Percentiles rank a stretch among this genome's conserved stretches.
Conservation (phyloP, 2,888 invertebrate species). For the Elegia similella region DNA sequence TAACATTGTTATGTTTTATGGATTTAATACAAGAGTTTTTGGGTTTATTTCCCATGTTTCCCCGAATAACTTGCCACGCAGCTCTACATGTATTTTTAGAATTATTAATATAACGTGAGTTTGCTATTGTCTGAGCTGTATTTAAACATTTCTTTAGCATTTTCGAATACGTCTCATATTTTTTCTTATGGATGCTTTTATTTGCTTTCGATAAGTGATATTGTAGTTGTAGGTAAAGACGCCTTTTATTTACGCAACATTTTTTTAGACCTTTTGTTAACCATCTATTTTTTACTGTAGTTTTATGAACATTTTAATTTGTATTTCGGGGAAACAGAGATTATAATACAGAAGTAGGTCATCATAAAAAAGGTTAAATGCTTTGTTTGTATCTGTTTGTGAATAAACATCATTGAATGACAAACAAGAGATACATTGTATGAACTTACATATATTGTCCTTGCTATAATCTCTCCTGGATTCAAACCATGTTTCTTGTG, state of each 20-base stretch:
- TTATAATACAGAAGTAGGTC: neutral
- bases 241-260: neutral
- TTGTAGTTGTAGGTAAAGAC: too few species aligned
- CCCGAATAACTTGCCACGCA: too few species aligned
- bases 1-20: too few species aligned
- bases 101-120: too few species aligned
- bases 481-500: constrained; percentile 8
- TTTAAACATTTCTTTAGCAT: too few species aligned
- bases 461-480: neutral
- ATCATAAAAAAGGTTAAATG: neutral
- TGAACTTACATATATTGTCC: neutral
- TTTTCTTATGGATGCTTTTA: too few species aligned
- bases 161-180: too few species aligned
- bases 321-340: neutral
- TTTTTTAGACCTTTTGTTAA: neutral
- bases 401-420: neutral
- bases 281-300: neutral
- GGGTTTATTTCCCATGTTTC: too few species aligned
- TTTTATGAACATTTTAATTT: neutral
- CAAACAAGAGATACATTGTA: neutral
- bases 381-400: neutral
- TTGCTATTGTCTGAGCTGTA: too few species aligned
- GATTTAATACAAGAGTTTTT: too few species aligned
- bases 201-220: too few species aligned
- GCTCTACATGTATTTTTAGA: too few species aligned